Base-by-base conservation (phyloP, 53 echinoderm and acorn worm species). In the Apostichopus leukothele region DNA sequence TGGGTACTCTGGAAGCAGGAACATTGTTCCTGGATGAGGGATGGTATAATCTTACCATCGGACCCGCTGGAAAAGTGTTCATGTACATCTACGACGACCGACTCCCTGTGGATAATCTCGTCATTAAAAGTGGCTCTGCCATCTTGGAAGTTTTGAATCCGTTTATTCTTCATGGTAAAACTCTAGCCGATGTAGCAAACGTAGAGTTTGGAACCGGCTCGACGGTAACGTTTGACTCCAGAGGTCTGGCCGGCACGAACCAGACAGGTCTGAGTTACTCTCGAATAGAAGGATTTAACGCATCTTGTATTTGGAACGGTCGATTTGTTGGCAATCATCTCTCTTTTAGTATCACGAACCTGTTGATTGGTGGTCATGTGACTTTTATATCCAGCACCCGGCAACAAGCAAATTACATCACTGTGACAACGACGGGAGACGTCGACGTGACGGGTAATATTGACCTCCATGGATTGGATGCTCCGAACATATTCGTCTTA, bases 1-100 rank as follows among this genome's bases (percentile, higher is more conserved):
- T 89, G 52, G 94, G 94, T 13, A 94, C 89, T 14, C 89, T 94
- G 51, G 89, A 90, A 66, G 91, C 92, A n/a, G 92, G 94, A 26
- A 88, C 86, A n/a, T 14, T 94, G 9, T 21, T 73, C 12, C 20
- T 89, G 6, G 92, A 90, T 8, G 21, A 5, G 7, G 94, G 94
- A 3, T 94, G 94, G 92, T 25, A 86, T 18, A 91, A 78, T 4
- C 50, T 92, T 1, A 75, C 55, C 51, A 89, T 94, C 39, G 91
- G 91, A 20, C 26, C 90, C 3, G 55, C 86, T 39, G 90, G 90
- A 54, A 7, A 13, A 6, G 73, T 90, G 6, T 19, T 52, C 23
- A 25, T 90, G 18, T 75, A 90, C 53, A 52, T 83, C 9, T 73
- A 63, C 9, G 78, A 89, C 59, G 78, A 78, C 0, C 78, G 51